A percentile compares a stretch with the other conserved stretches of the same genome.
phyloP scores from a whole-genome alignment of 1,140 invertebrate species.

The Diorhabda carinulata region DNA sequence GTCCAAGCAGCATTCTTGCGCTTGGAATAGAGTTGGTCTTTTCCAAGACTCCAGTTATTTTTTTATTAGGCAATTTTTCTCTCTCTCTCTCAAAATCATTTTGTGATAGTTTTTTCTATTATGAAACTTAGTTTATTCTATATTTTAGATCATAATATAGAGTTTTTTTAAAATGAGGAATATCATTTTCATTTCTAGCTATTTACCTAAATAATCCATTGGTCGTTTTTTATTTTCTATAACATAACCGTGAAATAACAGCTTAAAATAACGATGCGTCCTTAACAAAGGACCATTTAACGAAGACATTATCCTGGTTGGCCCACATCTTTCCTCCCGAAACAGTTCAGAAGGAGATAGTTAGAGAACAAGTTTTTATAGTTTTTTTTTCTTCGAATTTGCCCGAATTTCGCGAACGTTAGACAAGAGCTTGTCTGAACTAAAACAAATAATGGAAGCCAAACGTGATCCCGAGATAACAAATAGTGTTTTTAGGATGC shows the following conservation, averaged over 20 bases:
- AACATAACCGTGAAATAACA: no score
- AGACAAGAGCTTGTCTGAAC: constrained; percentile 1
- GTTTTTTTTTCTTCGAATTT: neutral
- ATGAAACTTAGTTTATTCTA: no score
- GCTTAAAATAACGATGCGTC: no score
- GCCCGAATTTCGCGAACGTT: neutral
- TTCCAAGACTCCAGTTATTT: no score
- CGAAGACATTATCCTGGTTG: neutral
- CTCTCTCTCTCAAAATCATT: no score
- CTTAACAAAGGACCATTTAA: neutral
- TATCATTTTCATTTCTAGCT: no score
- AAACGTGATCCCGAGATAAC: neutral
- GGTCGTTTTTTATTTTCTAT: no score
- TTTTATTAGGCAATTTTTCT: no score
- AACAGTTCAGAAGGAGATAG: neutral
- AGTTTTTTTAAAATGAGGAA: no score
- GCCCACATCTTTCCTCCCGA: neutral
- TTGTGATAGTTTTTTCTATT: no score
- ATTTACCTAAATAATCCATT: no score
- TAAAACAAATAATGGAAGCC: neutral
- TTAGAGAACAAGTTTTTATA: neutral
- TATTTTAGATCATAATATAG: no score
- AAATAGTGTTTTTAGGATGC: neutral
- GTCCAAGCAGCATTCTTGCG: constrained; percentile 22
- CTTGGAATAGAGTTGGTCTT: neutral